Evolutionary conservation across 2,797 vertebrate species (phyloP).

Genomic region (Lycodopsis pacificus): DNA sequence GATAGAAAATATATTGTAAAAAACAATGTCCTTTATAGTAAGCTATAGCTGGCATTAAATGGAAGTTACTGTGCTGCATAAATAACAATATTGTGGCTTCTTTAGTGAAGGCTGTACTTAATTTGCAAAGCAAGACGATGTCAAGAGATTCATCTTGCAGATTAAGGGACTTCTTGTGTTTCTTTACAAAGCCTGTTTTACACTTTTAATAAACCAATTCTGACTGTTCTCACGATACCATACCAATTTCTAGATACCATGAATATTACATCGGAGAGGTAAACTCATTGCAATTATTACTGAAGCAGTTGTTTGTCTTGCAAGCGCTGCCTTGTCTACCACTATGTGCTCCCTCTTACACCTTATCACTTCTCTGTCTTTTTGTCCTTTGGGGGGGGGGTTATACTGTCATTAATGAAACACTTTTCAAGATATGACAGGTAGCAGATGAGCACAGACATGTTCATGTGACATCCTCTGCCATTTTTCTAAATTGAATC

Average conservation of each 20-base stretch:
- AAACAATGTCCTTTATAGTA: background rate
- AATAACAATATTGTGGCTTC: background rate
- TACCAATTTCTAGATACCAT: background rate
- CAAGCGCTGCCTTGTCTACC: background rate
- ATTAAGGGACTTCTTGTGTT: background rate
- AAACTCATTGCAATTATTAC: background rate
- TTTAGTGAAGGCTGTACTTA: background rate
- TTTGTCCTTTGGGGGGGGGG: background rate
- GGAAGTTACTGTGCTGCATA: background rate
- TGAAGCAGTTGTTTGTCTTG: background rate
- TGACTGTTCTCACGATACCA: background rate
- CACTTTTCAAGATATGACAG: background rate
- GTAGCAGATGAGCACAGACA: background rate
- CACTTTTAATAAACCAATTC: conserved; percentile 11
- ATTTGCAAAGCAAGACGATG: background rate
- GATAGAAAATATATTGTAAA: background rate
- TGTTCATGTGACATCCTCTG: background rate
- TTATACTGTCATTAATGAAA: background rate
- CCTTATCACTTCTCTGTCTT: background rate
- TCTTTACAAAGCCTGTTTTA: background rate
- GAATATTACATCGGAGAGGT: background rate
- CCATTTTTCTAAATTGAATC: background rate
- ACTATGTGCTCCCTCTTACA: background rate
- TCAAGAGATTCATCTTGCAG: background rate
- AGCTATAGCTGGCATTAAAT: background rate